Conservation (phyloP, 2,888 invertebrate species). For the Leptopilina drosophilae region DNA sequence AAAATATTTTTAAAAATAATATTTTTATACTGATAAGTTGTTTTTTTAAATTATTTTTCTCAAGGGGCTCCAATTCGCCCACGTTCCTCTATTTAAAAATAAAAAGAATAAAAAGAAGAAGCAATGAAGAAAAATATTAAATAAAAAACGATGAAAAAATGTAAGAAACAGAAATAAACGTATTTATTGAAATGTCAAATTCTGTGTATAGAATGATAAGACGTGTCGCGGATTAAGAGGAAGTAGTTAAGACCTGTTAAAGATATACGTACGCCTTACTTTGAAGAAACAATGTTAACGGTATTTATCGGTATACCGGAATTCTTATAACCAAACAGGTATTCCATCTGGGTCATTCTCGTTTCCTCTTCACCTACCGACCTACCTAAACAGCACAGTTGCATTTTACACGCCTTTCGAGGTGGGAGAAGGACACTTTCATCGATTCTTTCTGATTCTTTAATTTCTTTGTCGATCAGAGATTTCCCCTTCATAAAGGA, state of each 20-base stretch:
- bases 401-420: slow-evolving; percentile 49
- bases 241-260: slow-evolving; percentile 51
- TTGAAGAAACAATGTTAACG: slow-evolving; percentile 71
- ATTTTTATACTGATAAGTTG: no score
- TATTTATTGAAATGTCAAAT: background rate
- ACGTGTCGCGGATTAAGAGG: background rate
- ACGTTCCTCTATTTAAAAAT: no score
- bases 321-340: slow-evolving; percentile 71
- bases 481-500: background rate
- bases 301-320: slow-evolving; percentile 65
- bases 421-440: slow-evolving; percentile 59
- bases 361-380: slow-evolving; percentile 71
- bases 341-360: slow-evolving; percentile 70
- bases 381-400: slow-evolving; percentile 63
- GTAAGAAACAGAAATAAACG: background rate
- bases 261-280: slow-evolving; percentile 61
- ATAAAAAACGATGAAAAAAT: background rate
- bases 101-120: no score
- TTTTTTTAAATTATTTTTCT: no score
- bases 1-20: no score
- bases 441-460: slow-evolving; percentile 49
- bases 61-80: no score
- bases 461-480: background rate
- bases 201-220: background rate
- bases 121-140: background rate